Evolutionary conservation across 2,113 vertebrate genomes (phyloP).

Genomic region (Brienomyrus longianalis): DNA sequence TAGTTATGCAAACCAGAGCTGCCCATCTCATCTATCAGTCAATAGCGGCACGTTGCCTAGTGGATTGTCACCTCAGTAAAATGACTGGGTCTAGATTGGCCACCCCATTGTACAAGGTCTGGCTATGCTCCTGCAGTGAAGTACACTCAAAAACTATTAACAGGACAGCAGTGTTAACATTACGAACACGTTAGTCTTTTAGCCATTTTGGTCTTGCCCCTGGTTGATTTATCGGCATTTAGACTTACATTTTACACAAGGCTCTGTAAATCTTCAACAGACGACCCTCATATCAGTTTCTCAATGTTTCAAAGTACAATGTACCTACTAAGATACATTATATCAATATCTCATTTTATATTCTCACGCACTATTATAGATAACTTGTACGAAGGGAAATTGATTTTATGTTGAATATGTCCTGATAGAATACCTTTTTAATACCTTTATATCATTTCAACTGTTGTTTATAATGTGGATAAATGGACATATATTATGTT

Average conservation of each 20-base stretch:
- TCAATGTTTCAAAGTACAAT: not conserved
- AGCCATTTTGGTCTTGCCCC: not conserved
- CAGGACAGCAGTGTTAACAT: not conserved
- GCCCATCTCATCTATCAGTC: not conserved
- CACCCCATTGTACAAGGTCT: not conserved
- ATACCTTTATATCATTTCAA: not conserved
- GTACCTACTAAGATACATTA: not conserved
- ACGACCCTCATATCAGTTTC: not conserved
- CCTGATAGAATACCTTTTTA: not conserved
- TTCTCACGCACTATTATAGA: not conserved
- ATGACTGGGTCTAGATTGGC: not conserved
- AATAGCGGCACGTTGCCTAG: not conserved
- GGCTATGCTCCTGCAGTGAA: not conserved
- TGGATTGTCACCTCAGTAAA: not conserved
- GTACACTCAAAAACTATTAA: not conserved
- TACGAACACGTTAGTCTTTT: not conserved
- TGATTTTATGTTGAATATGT: not conserved
- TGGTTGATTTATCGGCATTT: not conserved
- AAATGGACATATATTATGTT: not conserved
- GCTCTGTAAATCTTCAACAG: not conserved
- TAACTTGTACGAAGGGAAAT: not conserved
- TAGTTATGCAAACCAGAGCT: not conserved
- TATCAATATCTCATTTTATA: not conserved
- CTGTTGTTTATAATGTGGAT: not conserved
- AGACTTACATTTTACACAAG: not conserved